phyloP scores from a whole-genome alignment of 2,797 vertebrate genomes.

The Sebastes glaucus region DNA sequence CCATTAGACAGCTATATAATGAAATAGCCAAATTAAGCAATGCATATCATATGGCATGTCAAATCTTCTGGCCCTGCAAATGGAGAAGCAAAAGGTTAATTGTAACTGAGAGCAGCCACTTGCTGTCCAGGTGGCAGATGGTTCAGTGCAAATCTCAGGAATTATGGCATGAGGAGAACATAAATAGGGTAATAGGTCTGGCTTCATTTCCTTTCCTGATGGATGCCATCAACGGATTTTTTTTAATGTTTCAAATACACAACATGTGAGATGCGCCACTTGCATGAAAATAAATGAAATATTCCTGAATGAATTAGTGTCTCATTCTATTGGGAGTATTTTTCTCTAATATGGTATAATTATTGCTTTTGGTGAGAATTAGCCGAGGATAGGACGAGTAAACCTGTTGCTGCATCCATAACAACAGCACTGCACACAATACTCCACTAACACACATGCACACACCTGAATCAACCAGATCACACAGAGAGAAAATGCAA shows the following conservation, averaged over 20 bases:
- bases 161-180: constrained; percentile 20
- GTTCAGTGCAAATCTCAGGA: constrained; percentile 35
- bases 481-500: background rate
- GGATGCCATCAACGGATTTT: background rate
- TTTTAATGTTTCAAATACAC: background rate
- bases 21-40: constrained; percentile 60
- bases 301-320: background rate
- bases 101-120: constrained; percentile 44
- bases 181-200: background rate
- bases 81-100: constrained; percentile 72
- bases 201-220: background rate
- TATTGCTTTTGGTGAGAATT: background rate
- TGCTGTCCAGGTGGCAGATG: constrained; percentile 50
- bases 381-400: background rate
- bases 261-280: background rate
- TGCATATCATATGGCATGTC: constrained; percentile 41
- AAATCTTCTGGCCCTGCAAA: constrained; percentile 30
- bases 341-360: background rate
- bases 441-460: background rate
- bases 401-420: constrained; percentile 68
- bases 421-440: constrained; percentile 16
- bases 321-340: background rate
- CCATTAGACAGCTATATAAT: constrained; percentile 57
- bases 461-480: background rate
- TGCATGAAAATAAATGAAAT: background rate